phyloP scores from a whole-genome alignment of 2,113 vertebrate genomes.

The Mus spicilegus region DNA sequence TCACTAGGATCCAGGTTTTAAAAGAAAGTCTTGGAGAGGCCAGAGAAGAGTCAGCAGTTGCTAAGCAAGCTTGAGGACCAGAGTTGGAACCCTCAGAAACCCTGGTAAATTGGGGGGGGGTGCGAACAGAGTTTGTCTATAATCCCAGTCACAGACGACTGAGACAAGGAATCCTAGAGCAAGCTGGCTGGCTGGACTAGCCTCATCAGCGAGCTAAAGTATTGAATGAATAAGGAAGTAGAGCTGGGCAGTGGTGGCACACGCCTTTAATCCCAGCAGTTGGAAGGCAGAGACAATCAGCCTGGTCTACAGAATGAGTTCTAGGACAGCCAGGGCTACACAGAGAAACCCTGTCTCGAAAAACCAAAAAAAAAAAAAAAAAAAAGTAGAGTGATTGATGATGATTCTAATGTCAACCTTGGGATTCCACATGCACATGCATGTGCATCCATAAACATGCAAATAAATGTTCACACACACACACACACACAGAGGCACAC shows the following conservation, averaged over 20 bases:
- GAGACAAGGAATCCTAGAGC: background rate
- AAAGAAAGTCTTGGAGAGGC: background rate
- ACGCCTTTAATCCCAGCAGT: no score
- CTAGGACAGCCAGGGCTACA: no score
- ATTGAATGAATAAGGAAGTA: background rate
- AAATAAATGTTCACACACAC: background rate
- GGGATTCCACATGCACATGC: background rate
- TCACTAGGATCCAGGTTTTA: background rate
- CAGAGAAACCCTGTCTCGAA: no score
- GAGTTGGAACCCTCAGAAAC: background rate
- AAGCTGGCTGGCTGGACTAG: background rate
- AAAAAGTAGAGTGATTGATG: background rate
- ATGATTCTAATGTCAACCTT: background rate
- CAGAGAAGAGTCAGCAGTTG: background rate
- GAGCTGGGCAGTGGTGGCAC: no score
- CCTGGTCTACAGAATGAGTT: no score
- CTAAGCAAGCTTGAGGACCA: background rate
- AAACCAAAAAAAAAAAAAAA: no score
- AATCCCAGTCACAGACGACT: background rate
- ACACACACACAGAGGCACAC: background rate
- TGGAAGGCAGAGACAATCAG: no score
- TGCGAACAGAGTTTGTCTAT: no score
- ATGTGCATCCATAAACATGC: background rate
- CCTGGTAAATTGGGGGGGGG: no score
- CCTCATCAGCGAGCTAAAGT: background rate